Evolutionary conservation across 2,888 invertebrate species (phyloP).

Genomic region (Phorcus lineatus): DNA sequence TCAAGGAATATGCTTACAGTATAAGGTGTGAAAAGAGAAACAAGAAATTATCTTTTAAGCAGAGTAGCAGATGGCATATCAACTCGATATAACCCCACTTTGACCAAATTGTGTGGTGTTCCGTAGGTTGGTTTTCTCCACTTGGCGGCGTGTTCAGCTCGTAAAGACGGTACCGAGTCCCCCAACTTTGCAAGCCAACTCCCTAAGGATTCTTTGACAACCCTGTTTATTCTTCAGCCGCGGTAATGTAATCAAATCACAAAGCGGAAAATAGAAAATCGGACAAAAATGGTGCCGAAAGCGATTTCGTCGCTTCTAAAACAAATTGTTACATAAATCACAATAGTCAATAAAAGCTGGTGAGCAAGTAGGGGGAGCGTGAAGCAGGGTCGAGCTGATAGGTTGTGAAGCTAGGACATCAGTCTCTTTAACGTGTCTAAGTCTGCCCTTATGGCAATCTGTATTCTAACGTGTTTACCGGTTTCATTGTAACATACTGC

Average conservation of each 20-base stretch:
- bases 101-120: no score
- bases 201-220: background rate
- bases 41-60: no score
- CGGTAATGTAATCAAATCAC: constrained; percentile 6
- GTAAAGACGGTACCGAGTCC: background rate
- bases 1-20: no score
- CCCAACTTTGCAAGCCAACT: background rate
- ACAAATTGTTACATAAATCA: constrained; percentile 15
- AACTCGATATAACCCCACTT: no score
- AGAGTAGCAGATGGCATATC: no score
- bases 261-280: constrained; percentile 11
- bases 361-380: background rate
- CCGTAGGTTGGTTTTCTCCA: no score
- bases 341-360: background rate
- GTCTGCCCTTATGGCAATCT: no score
- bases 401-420: no score
- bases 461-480: no score
- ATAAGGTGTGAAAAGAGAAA: no score
- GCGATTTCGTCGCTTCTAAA: background rate
- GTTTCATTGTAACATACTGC: no score
- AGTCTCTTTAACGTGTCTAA: no score
- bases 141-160: background rate
- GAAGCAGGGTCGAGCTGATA: background rate
- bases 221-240: constrained; percentile 7
- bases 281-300: constrained; percentile 10